These are phyloP conservation scores for Emydoidea blandingii DNA, from an alignment of 2,797 vertebrate genomes.

Conservation along the genomic window DNA sequence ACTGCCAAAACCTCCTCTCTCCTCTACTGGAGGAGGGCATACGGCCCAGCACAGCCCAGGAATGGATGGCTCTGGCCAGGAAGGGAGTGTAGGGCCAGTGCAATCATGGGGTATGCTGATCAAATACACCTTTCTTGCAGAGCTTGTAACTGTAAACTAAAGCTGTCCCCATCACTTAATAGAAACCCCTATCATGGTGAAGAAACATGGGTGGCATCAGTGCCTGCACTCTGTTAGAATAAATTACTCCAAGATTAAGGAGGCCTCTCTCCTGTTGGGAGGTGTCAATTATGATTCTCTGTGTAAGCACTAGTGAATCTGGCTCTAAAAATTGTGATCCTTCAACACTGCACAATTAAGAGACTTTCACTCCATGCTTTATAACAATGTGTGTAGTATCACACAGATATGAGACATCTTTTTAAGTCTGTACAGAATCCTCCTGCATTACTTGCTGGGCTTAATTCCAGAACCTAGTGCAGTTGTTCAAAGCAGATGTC, in stretches of 20 bases:
- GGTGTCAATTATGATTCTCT: fast-evolving
- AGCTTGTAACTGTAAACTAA: background rate
- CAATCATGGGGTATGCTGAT: background rate
- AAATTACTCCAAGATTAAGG: background rate
- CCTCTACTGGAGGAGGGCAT: background rate
- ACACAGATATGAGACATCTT: background rate
- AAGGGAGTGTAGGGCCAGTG: background rate
- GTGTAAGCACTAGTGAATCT: background rate
- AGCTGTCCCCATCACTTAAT: background rate
- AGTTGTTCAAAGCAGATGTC: background rate
- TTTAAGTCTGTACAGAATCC: background rate
- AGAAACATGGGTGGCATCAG: background rate
- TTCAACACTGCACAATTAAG: background rate
- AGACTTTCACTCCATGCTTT: background rate
- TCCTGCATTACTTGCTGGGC: background rate
- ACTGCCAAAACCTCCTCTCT: background rate
- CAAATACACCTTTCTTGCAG: background rate
- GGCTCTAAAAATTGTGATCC: background rate
- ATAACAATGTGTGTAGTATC: background rate
- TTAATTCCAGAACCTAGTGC: background rate
- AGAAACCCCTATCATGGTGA: fast-evolving
- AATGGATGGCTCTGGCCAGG: background rate
- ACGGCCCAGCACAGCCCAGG: background rate
- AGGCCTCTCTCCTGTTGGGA: background rate
- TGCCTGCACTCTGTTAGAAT: fast-evolving